Evolutionary conservation across 2,113 vertebrate species (phyloP), one percentile per base, ranked within the genome.

Genomic region (Leucopsar rothschildi): DNA sequence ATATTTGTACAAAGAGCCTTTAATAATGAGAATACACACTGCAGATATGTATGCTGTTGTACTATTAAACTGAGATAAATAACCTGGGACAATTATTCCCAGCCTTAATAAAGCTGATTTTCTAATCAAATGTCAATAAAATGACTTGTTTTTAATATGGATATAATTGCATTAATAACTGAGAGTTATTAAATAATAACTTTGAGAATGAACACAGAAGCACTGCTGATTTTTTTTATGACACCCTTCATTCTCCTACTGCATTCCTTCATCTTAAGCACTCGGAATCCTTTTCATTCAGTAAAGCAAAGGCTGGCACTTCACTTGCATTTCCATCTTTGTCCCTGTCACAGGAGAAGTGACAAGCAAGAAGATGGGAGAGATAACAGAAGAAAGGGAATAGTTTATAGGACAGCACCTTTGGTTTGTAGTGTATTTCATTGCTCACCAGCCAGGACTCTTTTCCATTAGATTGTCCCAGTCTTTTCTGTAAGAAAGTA

Each of bases 1-100:
- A 94, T 96, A 97, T 97, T 97, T 96, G 92, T 85, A 86, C 45
- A 79, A 70, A 76, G 69, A 92, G 27, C 37, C 50, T 84, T 91
- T 87, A 94, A 92, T 94, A 96, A 94, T 49, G 68, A 82, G 80
- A 95, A 80, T 4, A 80, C 50, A 81, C 76, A 40, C 35, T 93
- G 75, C 61, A 95, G 69, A 64, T 80, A 75, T 23, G n/a, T 40
- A 22, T 86, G 81, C 59, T 82, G 44, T 55, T 87, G n/a, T 47
- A 68, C 81, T 61, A 84, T 42, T 93, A 72, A 88, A 93, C 17
- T 45, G 65, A 94, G 69, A 96, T 94, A 91, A 96, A 96, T 92
- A 66, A 92, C 73, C 64, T 77, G n/a, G 80, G 63, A 69, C 72
- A 65, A 84, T 78, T 95, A 96, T 56, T 97, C 92, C 80, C 45